Evolutionary conservation across 2,888 invertebrate genomes (phyloP), one percentile per base, ranked within the genome.

Genomic region (Phrixothrix hirtus): DNA sequence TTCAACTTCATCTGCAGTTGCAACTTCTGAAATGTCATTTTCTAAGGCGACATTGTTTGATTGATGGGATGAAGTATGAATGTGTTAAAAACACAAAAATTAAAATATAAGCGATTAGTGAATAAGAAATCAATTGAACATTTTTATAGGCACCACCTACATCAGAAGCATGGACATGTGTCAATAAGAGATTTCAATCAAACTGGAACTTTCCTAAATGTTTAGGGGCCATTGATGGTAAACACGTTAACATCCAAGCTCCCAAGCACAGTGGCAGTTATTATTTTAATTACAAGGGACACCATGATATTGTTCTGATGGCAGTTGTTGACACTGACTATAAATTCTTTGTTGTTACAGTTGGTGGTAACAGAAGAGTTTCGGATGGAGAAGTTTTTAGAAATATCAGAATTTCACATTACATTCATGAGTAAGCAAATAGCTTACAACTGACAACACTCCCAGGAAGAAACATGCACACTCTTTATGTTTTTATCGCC

Each of bases 201-300:
- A 30, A 10, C 3, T 30, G 30, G 25, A 37, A 37, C 3, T 53
- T 29, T 47, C 47, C 13, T 2, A 29, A 15, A n/a, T 27, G 27
- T 1, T 3, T 34, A 2, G 16, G 34, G 15, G 16, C 16, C 10
- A 3, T 34, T 10, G 37, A 11, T 11, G 25, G 37, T 11, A 25
- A 37, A 25, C 25, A 37, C 25, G 10, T 37, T 25, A 25, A 2
- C 7, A 37, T 25, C 10, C 11, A 37, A 37, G 37, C 37, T 7
- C 37, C 37, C 21, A 11, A 2, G 15, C 17, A 37, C 13, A 37
- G 37, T 37, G 37, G 37, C 2, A 3, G 12, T 5, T 12, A 13
- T 3, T 37, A 37, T 12, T 37, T 10, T 13, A 13, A 25, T 11
- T 25, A n/a, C 5, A 21, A 37, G 13, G 25, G 10, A 10, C 9